Evolutionary conservation across 2,113 vertebrate genomes (phyloP).

Genomic region (Haliaeetus leucogaster): DNA sequence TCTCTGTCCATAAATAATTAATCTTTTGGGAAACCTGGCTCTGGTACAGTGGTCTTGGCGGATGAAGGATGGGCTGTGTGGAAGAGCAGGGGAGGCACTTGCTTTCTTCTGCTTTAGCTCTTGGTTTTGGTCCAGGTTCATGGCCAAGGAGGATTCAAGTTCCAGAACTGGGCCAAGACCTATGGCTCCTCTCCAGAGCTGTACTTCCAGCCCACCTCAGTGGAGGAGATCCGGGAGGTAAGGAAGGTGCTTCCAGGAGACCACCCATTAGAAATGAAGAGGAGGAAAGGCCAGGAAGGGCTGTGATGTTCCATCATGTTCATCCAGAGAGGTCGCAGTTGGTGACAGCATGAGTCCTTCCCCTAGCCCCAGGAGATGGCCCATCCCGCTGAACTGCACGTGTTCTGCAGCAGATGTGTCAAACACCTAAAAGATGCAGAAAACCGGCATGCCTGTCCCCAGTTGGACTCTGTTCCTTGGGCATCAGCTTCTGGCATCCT

Average conservation of each 20-base stretch:
- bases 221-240: slow-evolving; percentile 74
- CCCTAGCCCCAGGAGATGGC: too few species aligned
- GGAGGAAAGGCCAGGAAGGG: neutral
- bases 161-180: slow-evolving; percentile 78
- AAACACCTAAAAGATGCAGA: neutral
- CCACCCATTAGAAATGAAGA: neutral
- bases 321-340: neutral
- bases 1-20: neutral
- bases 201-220: slow-evolving; percentile 67
- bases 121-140: slow-evolving; percentile 22
- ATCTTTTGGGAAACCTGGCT: neutral
- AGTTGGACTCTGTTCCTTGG: neutral
- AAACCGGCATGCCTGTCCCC: neutral
- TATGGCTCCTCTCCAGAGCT: slow-evolving; percentile 72
- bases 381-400: neutral
- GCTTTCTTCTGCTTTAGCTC: neutral
- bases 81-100: neutral
- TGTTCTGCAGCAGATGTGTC: neutral
- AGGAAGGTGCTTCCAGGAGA: neutral
- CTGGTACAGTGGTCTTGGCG: neutral
- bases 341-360: neutral
- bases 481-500: neutral
- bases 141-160: slow-evolving; percentile 63
- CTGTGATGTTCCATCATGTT: neutral
- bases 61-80: neutral